Evolutionary conservation across 2,797 vertebrate genomes (phyloP).

Genomic region (Pterois miles): DNA sequence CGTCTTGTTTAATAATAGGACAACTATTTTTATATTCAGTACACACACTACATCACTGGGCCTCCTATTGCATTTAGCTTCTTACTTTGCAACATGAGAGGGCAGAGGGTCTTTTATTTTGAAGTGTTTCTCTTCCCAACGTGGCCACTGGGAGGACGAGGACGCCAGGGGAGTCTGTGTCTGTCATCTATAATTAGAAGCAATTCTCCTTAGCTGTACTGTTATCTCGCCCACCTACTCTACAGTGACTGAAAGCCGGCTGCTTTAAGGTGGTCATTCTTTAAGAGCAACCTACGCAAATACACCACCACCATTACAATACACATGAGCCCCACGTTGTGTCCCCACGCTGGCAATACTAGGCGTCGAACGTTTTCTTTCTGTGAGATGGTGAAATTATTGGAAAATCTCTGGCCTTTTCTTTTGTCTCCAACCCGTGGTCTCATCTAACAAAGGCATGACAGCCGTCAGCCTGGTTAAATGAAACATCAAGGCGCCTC

Average conservation of each 20-base stretch:
- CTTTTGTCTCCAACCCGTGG: conserved; percentile 19
- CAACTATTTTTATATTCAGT: conserved; percentile 16
- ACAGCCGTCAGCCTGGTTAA: conserved; percentile 62
- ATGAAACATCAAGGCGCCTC: conserved; percentile 77
- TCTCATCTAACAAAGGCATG: conserved; percentile 34
- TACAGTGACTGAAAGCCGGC: conserved; percentile 36
- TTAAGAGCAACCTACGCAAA: conserved; percentile 20
- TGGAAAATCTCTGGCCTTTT: conserved; percentile 1
- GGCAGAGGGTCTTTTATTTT: conserved; percentile 52
- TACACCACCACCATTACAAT: not conserved
- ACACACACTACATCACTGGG: not conserved
- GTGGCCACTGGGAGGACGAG: conserved; percentile 57
- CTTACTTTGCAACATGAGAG: conserved; percentile 35
- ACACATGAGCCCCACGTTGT: not conserved
- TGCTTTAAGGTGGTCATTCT: conserved; percentile 30
- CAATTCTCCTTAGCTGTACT: conserved; percentile 52
- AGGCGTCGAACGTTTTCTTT: conserved; percentile 11
- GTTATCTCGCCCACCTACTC: conserved; percentile 50
- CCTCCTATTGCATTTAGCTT: conserved; percentile 10
- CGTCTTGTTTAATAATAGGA: conserved; percentile 6
- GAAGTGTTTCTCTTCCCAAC: conserved; percentile 46
- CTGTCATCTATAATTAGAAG: conserved; percentile 72
- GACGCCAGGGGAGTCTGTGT: conserved; percentile 43
- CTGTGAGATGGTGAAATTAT: conserved; percentile 2
- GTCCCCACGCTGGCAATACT: not conserved